Base-by-base conservation (phyloP, 1,140 invertebrate species). In the Aplysia californica region DNA sequence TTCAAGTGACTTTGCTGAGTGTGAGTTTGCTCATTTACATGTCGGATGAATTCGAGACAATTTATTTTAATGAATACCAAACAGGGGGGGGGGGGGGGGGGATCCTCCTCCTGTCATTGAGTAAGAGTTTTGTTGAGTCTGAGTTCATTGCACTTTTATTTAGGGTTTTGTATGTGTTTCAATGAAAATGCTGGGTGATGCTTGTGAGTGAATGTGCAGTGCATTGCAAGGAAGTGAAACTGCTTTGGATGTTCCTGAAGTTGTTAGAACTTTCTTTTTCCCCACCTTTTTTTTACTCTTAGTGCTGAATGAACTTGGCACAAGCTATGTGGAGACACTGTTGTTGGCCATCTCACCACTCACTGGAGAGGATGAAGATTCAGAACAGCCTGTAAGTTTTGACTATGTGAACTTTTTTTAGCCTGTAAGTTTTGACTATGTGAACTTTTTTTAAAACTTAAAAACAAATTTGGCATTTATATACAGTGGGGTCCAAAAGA, bases 261-360 rank as follows among this genome's bases (percentile, higher is more conserved):
- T 10, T 61, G 26, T 61, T 26, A 61, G 26, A 21, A 21, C 29
- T 61, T 18, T 18, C 10, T 21, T 18, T 26, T 50, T 6, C 26
- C 29, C 10, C 58, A 15, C 15, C 26, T 10, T 61, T 21, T 36
- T 36, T 44, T 33, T 23, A 36, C 3, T 71, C n/a, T 56, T 89
- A 95, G 94, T 93, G 26, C 92, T 94, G 83, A 82, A 90, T 56
- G 90, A 92, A 0, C 88, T 96, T 55, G 91, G 92, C 41, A 92
- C 93, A 3, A 90, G 92, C 6, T 91, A 90, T 55, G 92, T 96
- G 77, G 94, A 96, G 84, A 94, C 94, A 56, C 91, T 96, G 23
- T 92, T 95, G 35, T 89, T 96, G 75, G 92, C 94, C 0, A 93
- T 95, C 50, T 93, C 91, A 85, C 81, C 92, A 90, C 38, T 77